These are phyloP conservation scores for Xiphophorus couchianus DNA, from an alignment of 2,113 vertebrate genomes.

Conservation along the genomic window DNA sequence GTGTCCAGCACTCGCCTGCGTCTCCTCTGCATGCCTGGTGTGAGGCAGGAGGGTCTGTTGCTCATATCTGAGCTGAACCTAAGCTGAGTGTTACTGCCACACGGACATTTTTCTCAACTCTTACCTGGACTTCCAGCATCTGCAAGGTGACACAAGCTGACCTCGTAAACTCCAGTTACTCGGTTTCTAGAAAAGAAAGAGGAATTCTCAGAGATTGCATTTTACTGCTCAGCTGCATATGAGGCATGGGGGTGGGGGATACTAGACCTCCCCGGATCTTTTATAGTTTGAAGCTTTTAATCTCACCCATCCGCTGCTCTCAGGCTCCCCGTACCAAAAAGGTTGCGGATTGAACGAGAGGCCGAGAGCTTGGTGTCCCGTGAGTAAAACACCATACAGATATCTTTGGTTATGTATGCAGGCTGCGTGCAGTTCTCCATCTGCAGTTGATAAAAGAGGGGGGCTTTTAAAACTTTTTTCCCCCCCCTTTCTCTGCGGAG, in stretches of 20 bases:
- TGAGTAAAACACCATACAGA: constrained; percentile 98
- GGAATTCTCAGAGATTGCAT: not conserved
- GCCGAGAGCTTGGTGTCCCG: constrained; percentile 94
- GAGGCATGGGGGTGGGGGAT: not conserved
- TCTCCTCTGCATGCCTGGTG: constrained; percentile 92
- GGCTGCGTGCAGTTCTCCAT: constrained; percentile 97
- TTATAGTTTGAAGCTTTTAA: not conserved
- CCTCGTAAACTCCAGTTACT: constrained; percentile 93
- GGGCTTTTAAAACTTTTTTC: not conserved
- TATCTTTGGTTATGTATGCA: constrained; percentile 94
- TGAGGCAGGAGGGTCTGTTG: not conserved
- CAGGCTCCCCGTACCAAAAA: constrained; percentile 91
- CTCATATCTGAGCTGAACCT: not conserved
- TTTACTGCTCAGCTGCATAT: not conserved
- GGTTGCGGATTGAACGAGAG: constrained; percentile 92
- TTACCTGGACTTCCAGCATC: constrained; percentile 94
- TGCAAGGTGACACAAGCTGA: constrained; percentile 90
- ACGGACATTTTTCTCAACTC: not conserved
- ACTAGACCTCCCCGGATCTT: not conserved
- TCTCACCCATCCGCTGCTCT: constrained; percentile 90
- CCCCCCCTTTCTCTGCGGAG: not conserved
- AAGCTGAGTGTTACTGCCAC: not conserved
- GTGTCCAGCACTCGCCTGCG: constrained; percentile 94
- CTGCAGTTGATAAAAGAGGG: constrained; percentile 70
- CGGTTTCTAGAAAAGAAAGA: constrained; percentile 84